Evolutionary conservation across 2,888 invertebrate genomes (phyloP).

Genomic region (Drosophila monieri): DNA sequence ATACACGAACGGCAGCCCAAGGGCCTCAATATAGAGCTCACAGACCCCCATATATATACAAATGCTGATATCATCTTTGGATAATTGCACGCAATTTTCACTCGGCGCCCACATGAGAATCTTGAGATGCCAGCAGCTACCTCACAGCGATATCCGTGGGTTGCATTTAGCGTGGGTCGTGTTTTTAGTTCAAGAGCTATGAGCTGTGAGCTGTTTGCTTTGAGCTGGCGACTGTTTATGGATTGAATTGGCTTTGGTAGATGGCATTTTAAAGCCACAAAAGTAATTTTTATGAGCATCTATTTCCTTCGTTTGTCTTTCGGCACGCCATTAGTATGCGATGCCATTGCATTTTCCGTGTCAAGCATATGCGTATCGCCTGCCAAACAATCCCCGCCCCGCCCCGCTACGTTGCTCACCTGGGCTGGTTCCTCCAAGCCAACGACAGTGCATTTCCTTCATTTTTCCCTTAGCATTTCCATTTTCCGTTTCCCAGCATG

Average conservation of each 20-base stretch:
- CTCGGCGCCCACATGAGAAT: constrained; percentile 61
- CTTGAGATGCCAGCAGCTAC: constrained; percentile 22
- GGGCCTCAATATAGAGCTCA: constrained; percentile 12
- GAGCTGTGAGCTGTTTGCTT: constrained; percentile 6
- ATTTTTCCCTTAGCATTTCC: constrained; percentile 43
- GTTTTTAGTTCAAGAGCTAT: constrained; percentile 3
- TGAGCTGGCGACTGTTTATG: constrained; percentile 26
- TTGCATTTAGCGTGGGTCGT: constrained; percentile 32
- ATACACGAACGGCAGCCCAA: constrained; percentile 12
- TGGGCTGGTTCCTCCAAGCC: neutral
- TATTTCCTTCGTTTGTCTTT: constrained; percentile 51
- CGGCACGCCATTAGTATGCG: constrained; percentile 61
- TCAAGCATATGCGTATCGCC: constrained; percentile 67
- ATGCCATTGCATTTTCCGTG: constrained; percentile 67
- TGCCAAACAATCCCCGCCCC: constrained; percentile 12
- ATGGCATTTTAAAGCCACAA: constrained; percentile 49
- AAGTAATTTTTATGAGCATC: constrained; percentile 62
- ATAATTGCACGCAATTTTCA: constrained; percentile 76
- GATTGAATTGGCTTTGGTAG: constrained; percentile 19
- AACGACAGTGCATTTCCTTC: constrained; percentile 41
- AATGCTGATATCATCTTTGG: constrained; percentile 68
- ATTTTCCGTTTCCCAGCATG: constrained; percentile 60
- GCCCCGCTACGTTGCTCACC: neutral
- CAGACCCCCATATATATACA: neutral
- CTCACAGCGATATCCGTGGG: constrained; percentile 26